Conservation (phyloP, 37 sponge, comb jelly and placozoan genomes). For the Eunapius fragilis region DNA sequence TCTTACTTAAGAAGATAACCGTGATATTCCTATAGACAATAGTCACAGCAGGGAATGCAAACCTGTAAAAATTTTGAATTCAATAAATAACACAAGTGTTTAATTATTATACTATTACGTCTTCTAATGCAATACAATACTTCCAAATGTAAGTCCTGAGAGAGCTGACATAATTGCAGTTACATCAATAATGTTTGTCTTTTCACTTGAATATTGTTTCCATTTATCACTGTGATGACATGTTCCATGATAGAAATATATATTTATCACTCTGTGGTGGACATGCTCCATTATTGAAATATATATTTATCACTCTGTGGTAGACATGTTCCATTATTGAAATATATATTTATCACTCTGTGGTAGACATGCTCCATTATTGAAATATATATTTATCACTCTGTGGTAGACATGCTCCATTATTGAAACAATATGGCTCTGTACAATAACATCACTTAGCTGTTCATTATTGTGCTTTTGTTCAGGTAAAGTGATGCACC, state of each 20-base stretch:
- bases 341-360: too few relatives aligned
- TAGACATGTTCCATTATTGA: too few relatives aligned
- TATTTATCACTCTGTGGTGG: too few relatives aligned
- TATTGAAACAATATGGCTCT: not conserved
- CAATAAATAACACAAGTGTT: not conserved
- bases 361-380: too few relatives aligned
- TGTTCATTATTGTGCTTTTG: too few relatives aligned
- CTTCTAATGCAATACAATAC: constrained; percentile 25
- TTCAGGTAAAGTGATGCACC: too few relatives aligned
- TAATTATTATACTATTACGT: constrained; percentile 2
- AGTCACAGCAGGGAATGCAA: not conserved
- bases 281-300: too few relatives aligned
- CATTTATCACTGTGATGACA: constrained; percentile 12
- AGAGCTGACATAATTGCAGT: not conserved
- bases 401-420: too few relatives aligned
- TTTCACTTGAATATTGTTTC: not conserved
- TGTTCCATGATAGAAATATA: too few relatives aligned
- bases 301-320: too few relatives aligned
- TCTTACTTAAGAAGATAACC: not conserved
- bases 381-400: too few relatives aligned
- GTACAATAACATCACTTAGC: not conserved
- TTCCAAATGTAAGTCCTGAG: constrained; percentile 4
- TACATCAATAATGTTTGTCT: not conserved
- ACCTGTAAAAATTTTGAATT: not conserved
- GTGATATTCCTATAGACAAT: not conserved